These are phyloP conservation scores for Carcinoscorpius rotundicauda DNA, from an alignment of 1,140 invertebrate genomes.

Conservation along the genomic window DNA sequence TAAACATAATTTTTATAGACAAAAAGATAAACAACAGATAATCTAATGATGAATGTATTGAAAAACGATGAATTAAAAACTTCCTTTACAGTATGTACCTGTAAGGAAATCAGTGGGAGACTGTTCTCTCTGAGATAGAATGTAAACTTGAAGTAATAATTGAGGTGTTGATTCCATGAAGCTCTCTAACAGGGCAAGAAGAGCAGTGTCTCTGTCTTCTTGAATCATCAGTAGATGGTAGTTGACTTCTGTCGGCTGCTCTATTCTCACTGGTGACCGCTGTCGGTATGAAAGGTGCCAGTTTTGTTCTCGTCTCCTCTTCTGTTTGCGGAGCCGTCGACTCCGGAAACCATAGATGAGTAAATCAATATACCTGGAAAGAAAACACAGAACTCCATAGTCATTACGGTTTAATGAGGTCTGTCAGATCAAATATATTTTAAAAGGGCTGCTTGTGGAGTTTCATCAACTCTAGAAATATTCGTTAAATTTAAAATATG, in stretches of 20 bases:
- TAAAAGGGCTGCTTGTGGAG: too few relatives aligned
- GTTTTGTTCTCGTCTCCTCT: not conserved
- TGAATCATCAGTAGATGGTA: slow-evolving; percentile 22
- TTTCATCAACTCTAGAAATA: too few relatives aligned
- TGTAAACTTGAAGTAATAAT: slow-evolving; percentile 22
- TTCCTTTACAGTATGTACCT: too few relatives aligned
- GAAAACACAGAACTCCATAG: too few relatives aligned
- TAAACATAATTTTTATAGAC: too few relatives aligned
- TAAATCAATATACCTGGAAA: not conserved
- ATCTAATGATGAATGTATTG: too few relatives aligned
- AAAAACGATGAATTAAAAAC: too few relatives aligned
- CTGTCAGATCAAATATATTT: too few relatives aligned
- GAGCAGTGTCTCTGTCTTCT: slow-evolving; percentile 25
- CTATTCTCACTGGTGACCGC: not conserved
- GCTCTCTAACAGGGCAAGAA: slow-evolving; percentile 22
- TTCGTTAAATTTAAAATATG: too few relatives aligned
- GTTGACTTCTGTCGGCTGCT: slow-evolving; percentile 7
- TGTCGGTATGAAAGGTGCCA: not conserved
- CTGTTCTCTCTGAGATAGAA: slow-evolving; percentile 14
- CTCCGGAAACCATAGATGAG: slow-evolving; percentile 1
- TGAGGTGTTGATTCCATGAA: slow-evolving; percentile 25
- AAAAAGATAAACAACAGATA: too few relatives aligned
- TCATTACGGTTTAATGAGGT: too few relatives aligned
- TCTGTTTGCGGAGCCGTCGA: not conserved
- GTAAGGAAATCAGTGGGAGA: too few relatives aligned